Evolutionary conservation across 1,140 invertebrate species (phyloP).

Genomic region (Ganaspis sp.): DNA sequence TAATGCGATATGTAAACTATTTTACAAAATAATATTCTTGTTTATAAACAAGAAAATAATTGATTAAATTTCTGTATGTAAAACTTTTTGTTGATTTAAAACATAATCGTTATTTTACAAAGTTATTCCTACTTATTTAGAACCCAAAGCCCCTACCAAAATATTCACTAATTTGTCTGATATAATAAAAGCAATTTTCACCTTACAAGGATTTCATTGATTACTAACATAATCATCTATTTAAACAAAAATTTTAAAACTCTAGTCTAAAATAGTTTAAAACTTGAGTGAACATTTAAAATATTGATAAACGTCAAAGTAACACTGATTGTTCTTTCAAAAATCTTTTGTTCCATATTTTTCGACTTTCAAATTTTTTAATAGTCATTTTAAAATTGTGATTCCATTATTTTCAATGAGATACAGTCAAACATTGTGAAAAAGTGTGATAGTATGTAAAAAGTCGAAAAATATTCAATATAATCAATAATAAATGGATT

Average conservation of each 20-base stretch:
- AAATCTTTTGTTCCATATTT: not conserved
- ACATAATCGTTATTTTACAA: conserved; percentile 9
- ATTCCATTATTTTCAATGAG: not conserved
- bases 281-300: not conserved
- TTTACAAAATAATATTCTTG: conserved; percentile 10
- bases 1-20: conserved; percentile 21
- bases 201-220: not conserved
- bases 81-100: not conserved
- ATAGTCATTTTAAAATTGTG: not conserved
- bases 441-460: conserved; percentile 3
- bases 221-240: not conserved
- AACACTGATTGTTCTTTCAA: not conserved
- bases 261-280: not conserved
- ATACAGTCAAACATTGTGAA: not conserved
- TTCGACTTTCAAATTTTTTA: not conserved
- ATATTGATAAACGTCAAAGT: not conserved
- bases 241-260: not conserved
- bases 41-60: not conserved
- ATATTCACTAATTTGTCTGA: not conserved
- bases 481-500: conserved; percentile 9
- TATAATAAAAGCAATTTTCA: too few species aligned
- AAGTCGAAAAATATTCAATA: conserved; percentile 28
- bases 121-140: not conserved
- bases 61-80: not conserved
- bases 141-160: not conserved